Conservation (phyloP, 1,140 invertebrate species). For the Apis florea region DNA sequence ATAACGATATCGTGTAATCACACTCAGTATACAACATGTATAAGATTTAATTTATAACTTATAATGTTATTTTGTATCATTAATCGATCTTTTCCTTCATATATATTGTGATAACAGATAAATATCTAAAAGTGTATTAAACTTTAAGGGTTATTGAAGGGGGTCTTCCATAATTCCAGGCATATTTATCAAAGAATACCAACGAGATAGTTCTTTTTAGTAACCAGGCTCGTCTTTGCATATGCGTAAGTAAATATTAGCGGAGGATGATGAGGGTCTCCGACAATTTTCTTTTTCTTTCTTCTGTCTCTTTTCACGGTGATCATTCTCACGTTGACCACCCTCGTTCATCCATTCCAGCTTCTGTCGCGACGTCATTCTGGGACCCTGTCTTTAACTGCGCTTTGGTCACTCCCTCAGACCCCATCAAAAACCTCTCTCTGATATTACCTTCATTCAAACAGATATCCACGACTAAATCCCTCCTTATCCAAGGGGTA, state of each 20-base stretch:
- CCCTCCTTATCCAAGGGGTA: conserved; percentile 11
- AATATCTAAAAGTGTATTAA: conserved; percentile 12
- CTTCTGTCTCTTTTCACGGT: conserved; percentile 42
- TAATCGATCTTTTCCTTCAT: neutral
- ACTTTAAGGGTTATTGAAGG: neutral
- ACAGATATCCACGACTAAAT: conserved; percentile 4
- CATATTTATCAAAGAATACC: conserved; percentile 55
- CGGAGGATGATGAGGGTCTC: conserved; percentile 71
- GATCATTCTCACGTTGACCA: conserved; percentile 11
- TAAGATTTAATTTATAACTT: neutral
- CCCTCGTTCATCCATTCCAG: conserved; percentile 33
- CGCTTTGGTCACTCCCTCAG: conserved; percentile 33
- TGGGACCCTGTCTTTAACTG: conserved; percentile 43
- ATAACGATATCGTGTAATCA: too few species aligned
- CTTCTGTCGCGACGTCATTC: conserved; percentile 47
- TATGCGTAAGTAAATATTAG: conserved; percentile 71
- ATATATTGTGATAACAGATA: neutral
- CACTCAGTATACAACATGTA: too few species aligned
- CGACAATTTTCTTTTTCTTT: conserved; percentile 51
- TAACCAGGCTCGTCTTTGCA: conserved; percentile 63
- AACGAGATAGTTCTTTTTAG: conserved; percentile 46
- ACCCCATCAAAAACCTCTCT: conserved; percentile 44
- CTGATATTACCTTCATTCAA: conserved; percentile 58
- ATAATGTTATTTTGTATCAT: neutral
- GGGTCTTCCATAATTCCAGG: conserved; percentile 37